Percentiles rank a stretch among this genome's conserved stretches.
Conservation (phyloP, 1,140 invertebrate genomes). For the Tetramorium alpestre region DNA sequence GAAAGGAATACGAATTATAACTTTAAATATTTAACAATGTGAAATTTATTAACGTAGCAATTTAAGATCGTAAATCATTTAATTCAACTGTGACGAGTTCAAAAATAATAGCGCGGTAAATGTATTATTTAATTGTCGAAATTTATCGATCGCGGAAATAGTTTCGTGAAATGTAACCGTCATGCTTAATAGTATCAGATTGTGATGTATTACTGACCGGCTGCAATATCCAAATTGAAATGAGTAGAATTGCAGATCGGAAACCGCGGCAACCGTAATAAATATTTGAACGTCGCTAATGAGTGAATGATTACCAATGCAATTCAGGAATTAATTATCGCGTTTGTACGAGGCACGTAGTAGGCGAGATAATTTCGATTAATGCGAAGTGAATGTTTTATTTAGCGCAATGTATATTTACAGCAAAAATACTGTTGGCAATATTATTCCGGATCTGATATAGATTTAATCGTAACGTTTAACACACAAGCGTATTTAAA, state of each 20-base stretch:
- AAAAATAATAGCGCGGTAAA: not conserved
- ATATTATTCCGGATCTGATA: not conserved
- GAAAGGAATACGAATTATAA: not conserved
- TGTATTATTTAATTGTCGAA: not conserved
- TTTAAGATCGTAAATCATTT: not conserved
- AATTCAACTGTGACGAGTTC: not conserved
- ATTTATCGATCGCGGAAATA: conserved; percentile 14
- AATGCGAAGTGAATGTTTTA: conserved; percentile 11
- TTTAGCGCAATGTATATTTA: not conserved
- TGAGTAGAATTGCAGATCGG: conserved; percentile 22
- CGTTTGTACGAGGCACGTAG: not conserved
- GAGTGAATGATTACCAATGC: conserved; percentile 52
- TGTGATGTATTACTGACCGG: conserved; percentile 16
- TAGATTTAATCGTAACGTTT: not conserved
- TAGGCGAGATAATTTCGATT: conserved; percentile 43
- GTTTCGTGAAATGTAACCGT: not conserved
- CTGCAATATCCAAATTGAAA: conserved; percentile 5
- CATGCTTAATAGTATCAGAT: conserved; percentile 35
- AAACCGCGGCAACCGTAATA: conserved; percentile 42
- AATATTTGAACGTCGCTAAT: conserved; percentile 58
- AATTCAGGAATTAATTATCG: conserved; percentile 57
- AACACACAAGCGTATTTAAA: not conserved
- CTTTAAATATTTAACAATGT: not conserved
- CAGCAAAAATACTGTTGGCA: not conserved
- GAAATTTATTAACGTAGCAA: not conserved